Evolutionary conservation across 2,888 invertebrate genomes (phyloP), one percentile per base, ranked within the genome.

Genomic region (Uropetala carovei): DNA sequence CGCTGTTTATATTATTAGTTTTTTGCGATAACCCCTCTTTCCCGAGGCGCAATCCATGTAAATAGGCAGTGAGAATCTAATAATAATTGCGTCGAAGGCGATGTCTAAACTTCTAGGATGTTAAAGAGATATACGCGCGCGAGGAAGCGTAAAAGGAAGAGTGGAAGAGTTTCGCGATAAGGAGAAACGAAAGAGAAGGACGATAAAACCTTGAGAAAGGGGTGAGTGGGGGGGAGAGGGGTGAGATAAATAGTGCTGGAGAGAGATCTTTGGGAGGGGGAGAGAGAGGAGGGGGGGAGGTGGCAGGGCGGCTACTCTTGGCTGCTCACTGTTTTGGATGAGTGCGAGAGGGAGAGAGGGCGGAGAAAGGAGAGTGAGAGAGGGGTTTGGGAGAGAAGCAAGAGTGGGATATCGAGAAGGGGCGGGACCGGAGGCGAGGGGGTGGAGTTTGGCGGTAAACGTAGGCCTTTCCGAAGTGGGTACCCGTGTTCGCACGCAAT

Each of bases 401-500:
- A 27, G 86, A 16, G 58, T 57, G 43, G 30, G 22, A 43, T 43
- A 64, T 30, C 11, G 64, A 89, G 43, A 64, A 30, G 60, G 84
- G 14, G 58, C 16, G 86, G 58, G 43, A 16, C 82, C 30, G 30
- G 7, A 7, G 14, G 82, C 43, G 82, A 82, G 59, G 59, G 64
- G 27, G 89, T n/a, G 60, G 60, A 30, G 27, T 89, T 64, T 64
- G 89, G 89, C 89, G 30, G 89, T 89, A 89, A 89, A 64, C 89
- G 89, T 60, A 27, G 43, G 64, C 30, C 64, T 57, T 14, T 13
- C n/a, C 43, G 64, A n/a, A 64, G 16, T 43, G 43, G 89, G 60
- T 16, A 5, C 60, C 27, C 27, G 59, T 27, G 86, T 68, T 89
- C 89, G 30, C 89, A 89, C 89, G 89, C 89, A 89, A 89, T 89